These are phyloP conservation scores for Notechis scutatus DNA, from an alignment of 2,113 vertebrate species.

Conservation along the genomic window DNA sequence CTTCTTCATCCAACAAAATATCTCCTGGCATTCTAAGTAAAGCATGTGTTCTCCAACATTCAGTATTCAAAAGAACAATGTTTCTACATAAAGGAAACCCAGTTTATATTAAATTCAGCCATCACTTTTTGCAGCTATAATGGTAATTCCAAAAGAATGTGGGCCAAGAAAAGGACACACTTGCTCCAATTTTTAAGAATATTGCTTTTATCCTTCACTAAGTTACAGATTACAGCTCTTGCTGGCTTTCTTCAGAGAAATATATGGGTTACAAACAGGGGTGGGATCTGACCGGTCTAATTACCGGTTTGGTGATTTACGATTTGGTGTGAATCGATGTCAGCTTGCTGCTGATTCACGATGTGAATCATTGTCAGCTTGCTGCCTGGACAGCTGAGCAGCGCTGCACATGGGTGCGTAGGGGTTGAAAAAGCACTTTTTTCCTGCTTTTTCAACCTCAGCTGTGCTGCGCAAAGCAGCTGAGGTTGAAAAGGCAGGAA, in stretches of 20 bases:
- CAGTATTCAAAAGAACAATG: not conserved
- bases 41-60: not conserved
- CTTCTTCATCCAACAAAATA: not conserved
- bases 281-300: too few relatives aligned
- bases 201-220: constrained; percentile 7
- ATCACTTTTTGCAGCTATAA: not conserved
- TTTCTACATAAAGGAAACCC: not conserved
- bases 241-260: not conserved
- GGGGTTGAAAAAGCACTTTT: too few relatives aligned
- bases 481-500: too few relatives aligned
- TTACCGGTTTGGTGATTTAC: too few relatives aligned
- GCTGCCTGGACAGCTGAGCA: too few relatives aligned
- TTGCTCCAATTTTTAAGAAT: not conserved
- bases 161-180: not conserved
- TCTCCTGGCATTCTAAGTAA: not conserved
- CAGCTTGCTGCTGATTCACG: too few relatives aligned
- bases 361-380: too few relatives aligned
- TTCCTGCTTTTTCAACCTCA: too few relatives aligned
- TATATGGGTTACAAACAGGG: not conserved
- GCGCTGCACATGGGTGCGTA: too few relatives aligned
- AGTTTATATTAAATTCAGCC: not conserved
- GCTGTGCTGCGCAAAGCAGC: too few relatives aligned
- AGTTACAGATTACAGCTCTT: not conserved
- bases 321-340: too few relatives aligned
- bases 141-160: not conserved